These are phyloP conservation scores for Harpagoxenus sublaevis DNA, from an alignment of 2,888 invertebrate species.

Conservation along the genomic window DNA sequence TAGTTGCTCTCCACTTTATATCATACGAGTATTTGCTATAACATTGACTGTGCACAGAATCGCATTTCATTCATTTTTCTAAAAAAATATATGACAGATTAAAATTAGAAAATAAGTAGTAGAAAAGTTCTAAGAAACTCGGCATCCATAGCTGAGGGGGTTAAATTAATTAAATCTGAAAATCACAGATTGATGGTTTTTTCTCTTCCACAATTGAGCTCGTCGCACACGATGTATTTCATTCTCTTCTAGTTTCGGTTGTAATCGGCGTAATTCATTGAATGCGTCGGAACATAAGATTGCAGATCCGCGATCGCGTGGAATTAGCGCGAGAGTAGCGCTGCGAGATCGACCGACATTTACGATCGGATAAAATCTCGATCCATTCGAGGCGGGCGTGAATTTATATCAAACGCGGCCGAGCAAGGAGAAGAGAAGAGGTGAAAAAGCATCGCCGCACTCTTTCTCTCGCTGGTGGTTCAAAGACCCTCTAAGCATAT, in stretches of 20 bases:
- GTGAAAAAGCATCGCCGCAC: slow-evolving; percentile 8
- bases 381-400: slow-evolving; percentile 11
- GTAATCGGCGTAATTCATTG: neutral
- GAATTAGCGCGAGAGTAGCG: slow-evolving; percentile 20
- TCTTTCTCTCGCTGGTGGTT: slow-evolving; percentile 43
- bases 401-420: slow-evolving; percentile 35
- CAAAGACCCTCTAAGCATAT: slow-evolving; percentile 66
- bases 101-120: neutral
- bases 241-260: neutral
- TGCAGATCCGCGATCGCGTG: neutral
- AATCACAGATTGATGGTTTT: neutral
- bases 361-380: slow-evolving; percentile 48
- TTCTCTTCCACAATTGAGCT: neutral
- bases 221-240: neutral
- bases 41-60: neutral
- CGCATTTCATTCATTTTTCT: neutral
- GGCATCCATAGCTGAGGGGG: too few relatives aligned
- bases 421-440: neutral
- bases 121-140: neutral
- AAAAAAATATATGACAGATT: neutral
- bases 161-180: slow-evolving; percentile 1
- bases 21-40: neutral
- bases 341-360: slow-evolving; percentile 22
- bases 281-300: neutral
- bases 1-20: neutral